phyloP scores from a whole-genome alignment of 2,888 invertebrate species.

The Rugalucina vietnamica region DNA sequence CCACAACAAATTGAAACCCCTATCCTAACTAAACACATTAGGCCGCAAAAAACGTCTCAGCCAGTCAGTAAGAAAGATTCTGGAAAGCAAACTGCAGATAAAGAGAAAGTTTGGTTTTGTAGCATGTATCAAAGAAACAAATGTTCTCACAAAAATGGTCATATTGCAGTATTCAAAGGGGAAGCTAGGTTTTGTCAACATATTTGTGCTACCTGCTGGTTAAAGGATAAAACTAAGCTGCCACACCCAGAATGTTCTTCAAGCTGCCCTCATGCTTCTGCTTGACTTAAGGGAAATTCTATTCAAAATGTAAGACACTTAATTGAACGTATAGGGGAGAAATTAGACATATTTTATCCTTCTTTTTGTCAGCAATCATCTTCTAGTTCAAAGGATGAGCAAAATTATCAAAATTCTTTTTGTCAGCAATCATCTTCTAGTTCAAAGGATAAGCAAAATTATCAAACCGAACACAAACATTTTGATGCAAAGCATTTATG shows the following conservation, averaged over 20 bases:
- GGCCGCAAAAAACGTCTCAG: background rate
- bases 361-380: no score
- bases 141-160: background rate
- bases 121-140: background rate
- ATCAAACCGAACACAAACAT: no score
- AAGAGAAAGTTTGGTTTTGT: background rate
- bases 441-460: no score
- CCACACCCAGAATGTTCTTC: background rate
- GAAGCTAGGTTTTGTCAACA: background rate
- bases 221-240: background rate
- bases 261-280: background rate
- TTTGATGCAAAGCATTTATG: no score
- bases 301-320: no score
- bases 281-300: no score
- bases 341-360: no score
- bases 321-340: no score
- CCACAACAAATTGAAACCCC: slow-evolving; percentile 14
- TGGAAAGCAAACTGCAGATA: background rate
- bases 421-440: no score
- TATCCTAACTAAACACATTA: background rate
- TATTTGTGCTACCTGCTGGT: background rate
- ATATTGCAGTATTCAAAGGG: background rate
- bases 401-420: no score
- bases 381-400: no score
- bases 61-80: background rate